Evolutionary conservation across 1,140 invertebrate genomes (phyloP).

Genomic region (Camponotus vicinus): DNA sequence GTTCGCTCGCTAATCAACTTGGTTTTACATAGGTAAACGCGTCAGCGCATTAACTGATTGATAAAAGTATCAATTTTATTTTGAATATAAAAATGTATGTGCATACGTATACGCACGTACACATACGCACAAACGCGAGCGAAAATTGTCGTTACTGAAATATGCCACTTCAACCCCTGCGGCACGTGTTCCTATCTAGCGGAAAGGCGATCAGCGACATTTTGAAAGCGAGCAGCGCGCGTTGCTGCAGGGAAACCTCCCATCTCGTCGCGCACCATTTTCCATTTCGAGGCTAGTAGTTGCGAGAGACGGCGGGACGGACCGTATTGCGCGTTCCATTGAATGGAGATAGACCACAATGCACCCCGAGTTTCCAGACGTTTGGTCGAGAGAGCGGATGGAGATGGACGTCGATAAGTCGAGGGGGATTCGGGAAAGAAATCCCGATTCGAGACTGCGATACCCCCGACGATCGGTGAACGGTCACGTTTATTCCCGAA

Average conservation of each 20-base stretch:
- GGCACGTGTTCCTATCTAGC: neutral
- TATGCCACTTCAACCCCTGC: neutral
- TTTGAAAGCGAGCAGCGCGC: conserved; percentile 12
- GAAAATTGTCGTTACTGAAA: neutral
- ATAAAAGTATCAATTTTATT: neutral
- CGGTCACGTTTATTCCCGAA: conserved; percentile 64
- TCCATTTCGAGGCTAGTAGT: conserved; percentile 4
- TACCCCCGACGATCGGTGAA: conserved; percentile 70
- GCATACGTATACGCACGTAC: neutral
- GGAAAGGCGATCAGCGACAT: conserved; percentile 8
- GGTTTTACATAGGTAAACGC: neutral
- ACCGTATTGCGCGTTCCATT: conserved; percentile 62
- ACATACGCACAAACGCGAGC: neutral
- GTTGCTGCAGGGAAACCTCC: conserved; percentile 17
- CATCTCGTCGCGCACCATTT: conserved; percentile 47
- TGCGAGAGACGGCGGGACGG: neutral
- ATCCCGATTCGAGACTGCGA: conserved; percentile 68
- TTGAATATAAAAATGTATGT: neutral
- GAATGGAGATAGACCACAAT: conserved; percentile 69
- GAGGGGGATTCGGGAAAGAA: conserved; percentile 54
- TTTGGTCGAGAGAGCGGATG: conserved; percentile 38
- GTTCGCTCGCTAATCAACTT: neutral
- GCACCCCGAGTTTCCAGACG: conserved; percentile 64
- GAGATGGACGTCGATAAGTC: conserved; percentile 68
- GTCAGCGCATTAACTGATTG: neutral